These are phyloP conservation scores for Furcifer pardalis DNA, from an alignment of 2,797 vertebrate species.

Conservation along the genomic window DNA sequence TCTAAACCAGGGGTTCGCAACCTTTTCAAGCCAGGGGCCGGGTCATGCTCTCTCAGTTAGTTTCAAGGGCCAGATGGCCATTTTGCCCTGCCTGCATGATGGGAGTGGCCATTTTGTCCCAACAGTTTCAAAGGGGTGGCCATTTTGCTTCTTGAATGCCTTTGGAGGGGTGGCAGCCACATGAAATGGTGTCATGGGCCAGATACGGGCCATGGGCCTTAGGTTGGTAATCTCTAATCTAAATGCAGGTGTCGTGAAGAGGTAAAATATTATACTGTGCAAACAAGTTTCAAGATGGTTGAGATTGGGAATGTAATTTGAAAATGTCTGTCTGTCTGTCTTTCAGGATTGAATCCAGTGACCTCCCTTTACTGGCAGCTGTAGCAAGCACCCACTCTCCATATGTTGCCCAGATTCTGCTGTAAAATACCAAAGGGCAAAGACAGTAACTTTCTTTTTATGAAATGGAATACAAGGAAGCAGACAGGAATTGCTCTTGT, in stretches of 20 bases:
- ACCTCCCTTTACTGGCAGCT: constrained; percentile 95
- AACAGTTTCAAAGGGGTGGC: no score
- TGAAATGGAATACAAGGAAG: constrained; percentile 60
- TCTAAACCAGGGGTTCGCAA: no score
- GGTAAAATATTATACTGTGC: not conserved
- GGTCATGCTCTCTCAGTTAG: no score
- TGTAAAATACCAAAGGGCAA: constrained; percentile 77
- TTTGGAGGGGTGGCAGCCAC: no score
- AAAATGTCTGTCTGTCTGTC: constrained; percentile 42
- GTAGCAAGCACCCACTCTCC: constrained; percentile 98
- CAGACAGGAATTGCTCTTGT: constrained; percentile 38
- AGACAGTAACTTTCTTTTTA: constrained; percentile 47
- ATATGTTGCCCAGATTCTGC: constrained; percentile 96
- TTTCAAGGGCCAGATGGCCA: no score
- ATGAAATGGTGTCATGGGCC: no score
- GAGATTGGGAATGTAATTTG: not conserved
- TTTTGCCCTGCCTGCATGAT: no score
- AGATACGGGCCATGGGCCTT: no score
- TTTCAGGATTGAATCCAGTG: constrained; percentile 95
- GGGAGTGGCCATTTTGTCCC: no score
- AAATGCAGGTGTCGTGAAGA: accelerated
- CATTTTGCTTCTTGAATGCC: no score
- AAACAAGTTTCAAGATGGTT: not conserved
- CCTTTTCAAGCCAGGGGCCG: no score
- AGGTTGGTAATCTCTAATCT: no score